Evolutionary conservation across 2,888 invertebrate genomes (phyloP).

Genomic region (Vesta saturnalis): DNA sequence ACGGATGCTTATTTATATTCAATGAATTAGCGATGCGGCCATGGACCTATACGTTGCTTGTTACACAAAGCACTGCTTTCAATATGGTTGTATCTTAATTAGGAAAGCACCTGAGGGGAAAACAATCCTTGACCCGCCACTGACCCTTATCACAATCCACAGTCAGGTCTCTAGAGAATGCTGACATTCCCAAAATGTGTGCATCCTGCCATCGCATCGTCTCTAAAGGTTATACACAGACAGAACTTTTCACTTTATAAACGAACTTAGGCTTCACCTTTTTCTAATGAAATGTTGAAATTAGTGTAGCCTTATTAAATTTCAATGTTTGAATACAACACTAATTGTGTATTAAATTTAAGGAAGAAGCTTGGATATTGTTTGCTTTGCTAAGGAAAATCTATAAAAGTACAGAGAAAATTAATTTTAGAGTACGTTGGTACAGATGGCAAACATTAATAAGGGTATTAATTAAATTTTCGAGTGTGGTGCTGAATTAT

Average conservation of each 20-base stretch:
- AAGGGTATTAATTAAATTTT: not conserved
- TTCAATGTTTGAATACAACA: not conserved
- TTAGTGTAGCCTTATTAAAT: not conserved
- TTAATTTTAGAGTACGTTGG: not conserved
- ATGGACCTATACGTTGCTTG: constrained; percentile 29
- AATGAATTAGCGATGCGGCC: constrained; percentile 27
- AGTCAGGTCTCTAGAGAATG: constrained; percentile 24
- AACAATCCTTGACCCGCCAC: constrained; percentile 42
- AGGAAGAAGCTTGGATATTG: not conserved
- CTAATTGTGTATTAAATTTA: not conserved
- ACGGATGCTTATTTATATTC: constrained; percentile 28
- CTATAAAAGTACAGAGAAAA: not conserved
- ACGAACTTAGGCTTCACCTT: too few relatives aligned
- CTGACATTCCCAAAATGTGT: constrained; percentile 37
- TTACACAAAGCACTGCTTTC: constrained; percentile 36
- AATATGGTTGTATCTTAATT: constrained; percentile 40
- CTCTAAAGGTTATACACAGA: too few relatives aligned
- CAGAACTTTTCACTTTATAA: too few relatives aligned
- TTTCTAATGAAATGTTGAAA: too few relatives aligned
- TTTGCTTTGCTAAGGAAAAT: not conserved
- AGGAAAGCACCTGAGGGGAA: constrained; percentile 43
- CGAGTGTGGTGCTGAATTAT: not conserved
- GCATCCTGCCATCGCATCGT: constrained; percentile 26
- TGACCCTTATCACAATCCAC: constrained; percentile 43
- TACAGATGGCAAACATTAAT: not conserved